Percentiles rank a stretch among this genome's conserved stretches.
Evolutionary conservation across 2,888 invertebrate species (phyloP).

Genomic region (Pristionchus mayeri): DNA sequence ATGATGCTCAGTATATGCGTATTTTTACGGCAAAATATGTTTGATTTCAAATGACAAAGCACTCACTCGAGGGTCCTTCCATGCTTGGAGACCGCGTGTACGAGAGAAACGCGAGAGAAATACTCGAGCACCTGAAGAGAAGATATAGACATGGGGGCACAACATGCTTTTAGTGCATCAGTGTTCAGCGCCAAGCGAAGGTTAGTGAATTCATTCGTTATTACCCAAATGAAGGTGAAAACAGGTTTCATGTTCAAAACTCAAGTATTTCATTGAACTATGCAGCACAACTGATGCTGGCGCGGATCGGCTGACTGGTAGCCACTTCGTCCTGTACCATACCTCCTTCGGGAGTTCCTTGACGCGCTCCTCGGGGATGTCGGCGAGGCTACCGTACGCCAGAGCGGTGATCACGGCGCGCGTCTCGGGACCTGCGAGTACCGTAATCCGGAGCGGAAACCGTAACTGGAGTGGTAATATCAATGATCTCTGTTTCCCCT

Average conservation of each 20-base stretch:
- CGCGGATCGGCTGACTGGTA: too few relatives aligned
- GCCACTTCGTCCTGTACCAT: too few relatives aligned
- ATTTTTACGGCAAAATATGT: neutral
- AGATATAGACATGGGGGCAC: neutral
- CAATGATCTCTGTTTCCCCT: too few relatives aligned
- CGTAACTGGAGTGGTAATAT: too few relatives aligned
- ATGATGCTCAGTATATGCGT: too few relatives aligned
- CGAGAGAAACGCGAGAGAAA: conserved; percentile 11
- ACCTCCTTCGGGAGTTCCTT: conserved; percentile 38
- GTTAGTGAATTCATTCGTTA: neutral
- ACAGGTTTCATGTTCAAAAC: neutral
- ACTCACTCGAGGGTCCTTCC: conserved; percentile 35
- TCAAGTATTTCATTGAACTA: neutral
- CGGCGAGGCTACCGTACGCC: conserved; percentile 35
- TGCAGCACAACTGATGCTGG: too few relatives aligned
- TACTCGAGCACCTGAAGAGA: conserved; percentile 6
- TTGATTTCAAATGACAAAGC: neutral
- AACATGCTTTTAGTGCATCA: too few relatives aligned
- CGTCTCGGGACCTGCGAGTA: conserved; percentile 36
- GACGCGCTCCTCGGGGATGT: neutral
- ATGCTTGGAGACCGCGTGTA: neutral
- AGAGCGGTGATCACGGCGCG: conserved; percentile 1
- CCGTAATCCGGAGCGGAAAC: neutral
- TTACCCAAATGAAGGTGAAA: neutral
- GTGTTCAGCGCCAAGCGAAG: too few relatives aligned